Evolutionary conservation across 2,113 vertebrate genomes (phyloP).

Genomic region (Actinemys pallida): DNA sequence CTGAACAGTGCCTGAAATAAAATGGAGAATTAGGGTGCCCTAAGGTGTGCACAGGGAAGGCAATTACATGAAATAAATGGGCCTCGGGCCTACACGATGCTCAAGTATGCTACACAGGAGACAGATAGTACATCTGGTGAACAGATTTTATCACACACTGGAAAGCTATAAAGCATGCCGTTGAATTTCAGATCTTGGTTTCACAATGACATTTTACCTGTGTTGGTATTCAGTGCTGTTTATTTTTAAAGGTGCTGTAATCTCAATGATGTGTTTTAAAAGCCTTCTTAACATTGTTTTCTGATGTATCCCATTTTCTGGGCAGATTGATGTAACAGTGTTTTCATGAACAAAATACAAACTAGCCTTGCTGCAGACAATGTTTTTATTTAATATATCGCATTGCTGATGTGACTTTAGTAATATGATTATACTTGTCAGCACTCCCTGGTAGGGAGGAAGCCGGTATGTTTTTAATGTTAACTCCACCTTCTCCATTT

Average conservation of each 20-base stretch:
- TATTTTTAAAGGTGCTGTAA: slow-evolving; percentile 86
- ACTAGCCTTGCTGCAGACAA: slow-evolving; percentile 38
- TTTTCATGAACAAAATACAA: slow-evolving; percentile 72
- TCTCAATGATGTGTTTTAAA: slow-evolving; percentile 86
- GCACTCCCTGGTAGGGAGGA: slow-evolving; percentile 76
- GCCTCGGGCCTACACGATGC: slow-evolving; percentile 91
- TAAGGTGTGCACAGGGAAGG: slow-evolving; percentile 95
- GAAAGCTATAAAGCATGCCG: slow-evolving; percentile 83
- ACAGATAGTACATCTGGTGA: slow-evolving; percentile 91
- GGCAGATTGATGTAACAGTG: slow-evolving; percentile 63
- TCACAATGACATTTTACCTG: slow-evolving; percentile 86
- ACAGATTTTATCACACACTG: slow-evolving; percentile 87
- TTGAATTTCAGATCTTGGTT: slow-evolving; percentile 79
- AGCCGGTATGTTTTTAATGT: slow-evolving; percentile 71
- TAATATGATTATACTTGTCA: slow-evolving; percentile 78
- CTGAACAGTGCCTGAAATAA: slow-evolving; percentile 98
- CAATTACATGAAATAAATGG: slow-evolving; percentile 99
- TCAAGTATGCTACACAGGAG: slow-evolving; percentile 88
- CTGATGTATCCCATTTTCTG: slow-evolving; percentile 69
- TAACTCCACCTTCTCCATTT: slow-evolving; percentile 65
- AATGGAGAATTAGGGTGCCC: slow-evolving; percentile 97
- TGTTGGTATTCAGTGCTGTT: slow-evolving; percentile 84
- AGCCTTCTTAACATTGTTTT: slow-evolving; percentile 80
- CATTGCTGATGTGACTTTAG: slow-evolving; percentile 71
- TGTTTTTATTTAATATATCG: slow-evolving; percentile 78